Percentiles rank a stretch among this genome's conserved stretches.
Conservation (phyloP, 64 coral and sea anemone species). For the Platygyra sinensis region DNA sequence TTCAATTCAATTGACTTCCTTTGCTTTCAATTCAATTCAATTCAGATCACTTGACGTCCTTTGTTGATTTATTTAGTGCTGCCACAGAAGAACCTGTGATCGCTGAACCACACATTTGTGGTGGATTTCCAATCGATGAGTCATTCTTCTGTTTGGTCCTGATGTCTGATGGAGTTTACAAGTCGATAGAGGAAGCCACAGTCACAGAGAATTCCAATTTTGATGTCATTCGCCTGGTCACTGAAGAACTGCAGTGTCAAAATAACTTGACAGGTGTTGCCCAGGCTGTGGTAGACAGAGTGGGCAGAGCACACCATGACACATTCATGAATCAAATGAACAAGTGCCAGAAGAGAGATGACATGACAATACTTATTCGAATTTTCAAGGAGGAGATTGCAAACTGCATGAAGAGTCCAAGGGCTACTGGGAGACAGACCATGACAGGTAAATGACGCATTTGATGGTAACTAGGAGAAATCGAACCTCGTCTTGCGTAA, state of each 20-base stretch:
- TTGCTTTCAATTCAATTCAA: no score
- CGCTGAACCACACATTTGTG: constrained; percentile 83
- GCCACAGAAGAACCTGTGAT: constrained; percentile 93
- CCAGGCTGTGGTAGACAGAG: constrained; percentile 92
- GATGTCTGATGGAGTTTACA: constrained; percentile 98
- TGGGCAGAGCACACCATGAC: constrained; percentile 83
- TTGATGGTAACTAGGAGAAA: no score
- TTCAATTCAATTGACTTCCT: no score
- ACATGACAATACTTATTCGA: constrained; percentile 89
- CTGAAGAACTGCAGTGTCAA: constrained; percentile 80
- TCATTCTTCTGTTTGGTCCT: constrained; percentile 86
- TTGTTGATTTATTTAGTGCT: constrained; percentile 29
- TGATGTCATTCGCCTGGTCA: constrained; percentile 81
- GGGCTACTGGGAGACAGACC: constrained; percentile 50
- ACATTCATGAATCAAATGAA: constrained; percentile 84
- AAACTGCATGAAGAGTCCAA: constrained; percentile 74
- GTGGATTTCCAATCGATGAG: constrained; percentile 82
- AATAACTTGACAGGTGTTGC: constrained; percentile 86
- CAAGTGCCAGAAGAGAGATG: constrained; percentile 95
- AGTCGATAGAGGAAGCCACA: constrained; percentile 79
- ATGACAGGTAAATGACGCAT: constrained; percentile 40
- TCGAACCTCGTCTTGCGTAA: no score
- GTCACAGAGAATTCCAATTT: constrained; percentile 67
- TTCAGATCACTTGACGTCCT: not conserved
- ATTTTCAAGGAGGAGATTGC: constrained; percentile 85